A percentile compares a stretch with the other conserved stretches of the same genome.
These are phyloP conservation scores for Ridgeia piscesae DNA, from an alignment of 1,140 invertebrate species.

Conservation along the genomic window DNA sequence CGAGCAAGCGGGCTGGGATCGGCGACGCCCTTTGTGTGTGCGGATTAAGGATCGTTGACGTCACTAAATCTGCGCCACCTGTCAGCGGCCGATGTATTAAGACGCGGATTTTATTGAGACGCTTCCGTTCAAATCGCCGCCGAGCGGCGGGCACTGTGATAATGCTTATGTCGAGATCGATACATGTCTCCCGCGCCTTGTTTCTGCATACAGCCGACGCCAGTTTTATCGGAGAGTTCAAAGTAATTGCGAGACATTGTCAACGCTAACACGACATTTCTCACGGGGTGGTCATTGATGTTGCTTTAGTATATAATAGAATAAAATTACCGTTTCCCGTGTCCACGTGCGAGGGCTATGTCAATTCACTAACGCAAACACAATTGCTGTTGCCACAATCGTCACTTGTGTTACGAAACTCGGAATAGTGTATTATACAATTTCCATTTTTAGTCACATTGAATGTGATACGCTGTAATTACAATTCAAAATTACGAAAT, in stretches of 20 bases:
- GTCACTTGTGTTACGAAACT: neutral
- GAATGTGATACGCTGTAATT: neutral
- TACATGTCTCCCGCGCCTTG: neutral
- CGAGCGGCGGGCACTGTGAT: neutral
- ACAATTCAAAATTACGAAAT: neutral
- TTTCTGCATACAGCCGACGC: neutral
- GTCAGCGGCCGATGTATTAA: neutral
- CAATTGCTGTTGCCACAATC: too few relatives aligned
- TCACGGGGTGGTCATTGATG: neutral
- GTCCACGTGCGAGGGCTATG: neutral
- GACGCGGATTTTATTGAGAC: neutral
- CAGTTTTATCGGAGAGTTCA: neutral
- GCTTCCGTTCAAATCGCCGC: neutral
- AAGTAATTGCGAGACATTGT: neutral
- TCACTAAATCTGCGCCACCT: neutral
- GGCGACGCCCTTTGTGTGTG: neutral
- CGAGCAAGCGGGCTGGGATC: neutral
- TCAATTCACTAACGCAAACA: neutral
- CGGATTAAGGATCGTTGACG: neutral
- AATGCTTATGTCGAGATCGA: neutral
- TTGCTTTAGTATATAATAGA: conserved; percentile 1
- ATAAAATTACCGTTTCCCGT: neutral
- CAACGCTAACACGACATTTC: neutral
- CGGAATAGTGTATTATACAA: neutral
- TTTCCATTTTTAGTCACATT: neutral